phyloP scores from a whole-genome alignment of 2,113 vertebrate genomes.

The Anolis sagrei region DNA sequence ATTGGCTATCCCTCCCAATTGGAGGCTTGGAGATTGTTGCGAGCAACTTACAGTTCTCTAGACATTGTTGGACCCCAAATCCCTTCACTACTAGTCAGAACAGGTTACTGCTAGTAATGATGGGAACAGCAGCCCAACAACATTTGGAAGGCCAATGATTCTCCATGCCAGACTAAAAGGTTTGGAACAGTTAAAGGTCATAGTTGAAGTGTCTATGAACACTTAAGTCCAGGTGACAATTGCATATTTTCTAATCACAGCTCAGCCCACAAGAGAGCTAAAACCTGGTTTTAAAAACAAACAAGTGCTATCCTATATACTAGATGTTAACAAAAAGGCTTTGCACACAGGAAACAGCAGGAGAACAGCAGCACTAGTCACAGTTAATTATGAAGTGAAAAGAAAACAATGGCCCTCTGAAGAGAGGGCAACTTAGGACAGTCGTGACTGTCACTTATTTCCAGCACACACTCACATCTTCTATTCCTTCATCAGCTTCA shows the following conservation, averaged over 20 bases:
- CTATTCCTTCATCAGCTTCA: background rate
- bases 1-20: too few relatives aligned
- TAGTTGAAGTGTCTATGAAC: background rate
- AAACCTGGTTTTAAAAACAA: background rate
- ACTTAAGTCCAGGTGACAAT: background rate
- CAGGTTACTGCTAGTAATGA: too few relatives aligned
- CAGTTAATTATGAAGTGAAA: background rate
- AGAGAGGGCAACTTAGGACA: conserved; percentile 47
- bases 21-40: too few relatives aligned
- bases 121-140: too few relatives aligned
- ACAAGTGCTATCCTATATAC: background rate
- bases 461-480: conserved; percentile 18
- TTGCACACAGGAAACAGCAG: background rate
- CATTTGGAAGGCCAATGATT: too few relatives aligned
- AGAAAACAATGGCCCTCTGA: background rate
- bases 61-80: too few relatives aligned
- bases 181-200: too few relatives aligned
- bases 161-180: too few relatives aligned
- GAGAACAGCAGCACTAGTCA: background rate
- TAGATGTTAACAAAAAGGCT: background rate
- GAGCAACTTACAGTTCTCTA: too few relatives aligned
- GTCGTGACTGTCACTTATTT: background rate
- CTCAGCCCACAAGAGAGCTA: background rate
- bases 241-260: background rate
- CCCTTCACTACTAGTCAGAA: too few relatives aligned